Conservation (phyloP, 2,797 vertebrate species). For the Bryconaethiops microstoma region DNA sequence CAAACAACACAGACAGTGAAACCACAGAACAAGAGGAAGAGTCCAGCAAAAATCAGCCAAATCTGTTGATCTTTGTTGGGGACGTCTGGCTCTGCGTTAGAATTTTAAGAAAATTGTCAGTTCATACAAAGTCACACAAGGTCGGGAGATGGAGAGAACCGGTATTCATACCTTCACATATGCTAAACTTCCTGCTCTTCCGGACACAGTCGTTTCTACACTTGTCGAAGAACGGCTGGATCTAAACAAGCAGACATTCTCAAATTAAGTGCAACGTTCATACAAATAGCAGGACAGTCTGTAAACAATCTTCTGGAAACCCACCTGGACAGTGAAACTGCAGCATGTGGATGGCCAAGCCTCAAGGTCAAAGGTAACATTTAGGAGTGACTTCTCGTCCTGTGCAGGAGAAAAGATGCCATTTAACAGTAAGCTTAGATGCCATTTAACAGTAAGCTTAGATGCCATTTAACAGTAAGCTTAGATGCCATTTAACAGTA, state of each 20-base stretch:
- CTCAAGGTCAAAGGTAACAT: slow-evolving; percentile 59
- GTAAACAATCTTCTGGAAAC: neutral
- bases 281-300: neutral
- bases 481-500: neutral
- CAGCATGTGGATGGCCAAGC: slow-evolving; percentile 69
- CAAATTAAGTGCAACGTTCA: neutral
- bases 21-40: slow-evolving; percentile 45
- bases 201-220: slow-evolving; percentile 85
- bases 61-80: neutral
- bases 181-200: slow-evolving; percentile 6
- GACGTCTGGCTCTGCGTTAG: neutral
- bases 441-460: too few relatives aligned
- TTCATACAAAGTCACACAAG: neutral
- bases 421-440: neutral
- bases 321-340: slow-evolving; percentile 67
- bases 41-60: slow-evolving; percentile 32
- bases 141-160: neutral
- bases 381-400: slow-evolving; percentile 54
- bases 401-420: slow-evolving; percentile 42
- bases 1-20: slow-evolving; percentile 35
- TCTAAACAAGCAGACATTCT: slow-evolving; percentile 67
- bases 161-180: slow-evolving; percentile 60
- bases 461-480: neutral
- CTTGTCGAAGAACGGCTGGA: slow-evolving; percentile 81
- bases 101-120: neutral